Conservation (phyloP, 2,888 invertebrate genomes). For the Agrotis ipsilon region DNA sequence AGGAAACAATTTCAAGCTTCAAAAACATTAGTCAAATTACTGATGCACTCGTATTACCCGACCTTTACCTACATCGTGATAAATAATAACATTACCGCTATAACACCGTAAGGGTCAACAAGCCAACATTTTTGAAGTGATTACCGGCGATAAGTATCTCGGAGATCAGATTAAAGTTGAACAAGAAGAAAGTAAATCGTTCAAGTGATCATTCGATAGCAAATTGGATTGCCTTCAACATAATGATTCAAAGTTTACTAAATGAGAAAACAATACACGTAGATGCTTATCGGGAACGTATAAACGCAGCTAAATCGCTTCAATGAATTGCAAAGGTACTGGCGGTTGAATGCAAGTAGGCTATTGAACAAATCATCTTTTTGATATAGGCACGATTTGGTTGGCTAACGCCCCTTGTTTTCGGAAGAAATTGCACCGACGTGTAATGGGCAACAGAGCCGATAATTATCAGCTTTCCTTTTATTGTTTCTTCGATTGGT, state of each 20-base stretch:
- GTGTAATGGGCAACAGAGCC: conserved; percentile 51
- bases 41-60: conserved; percentile 30
- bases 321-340: conserved; percentile 65
- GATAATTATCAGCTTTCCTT: conserved; percentile 74
- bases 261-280: conserved; percentile 64
- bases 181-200: conserved; percentile 76
- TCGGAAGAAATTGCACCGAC: conserved; percentile 59
- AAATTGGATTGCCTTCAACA: conserved; percentile 66
- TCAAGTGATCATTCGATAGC: conserved; percentile 69
- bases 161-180: conserved; percentile 67
- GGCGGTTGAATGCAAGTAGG: conserved; percentile 38
- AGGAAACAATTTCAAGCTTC: background rate
- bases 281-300: conserved; percentile 75
- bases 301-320: conserved; percentile 72
- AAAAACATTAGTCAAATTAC: conserved; percentile 8
- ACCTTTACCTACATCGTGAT: conserved; percentile 48
- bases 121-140: conserved; percentile 59
- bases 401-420: conserved; percentile 58
- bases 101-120: conserved; percentile 59
- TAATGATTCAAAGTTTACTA: conserved; percentile 77
- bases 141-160: conserved; percentile 63
- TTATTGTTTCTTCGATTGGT: conserved; percentile 74
- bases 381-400: conserved; percentile 64
- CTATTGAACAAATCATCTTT: conserved; percentile 49
- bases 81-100: conserved; percentile 51